Evolutionary conservation across 1,140 invertebrate species (phyloP).

Genomic region (Spodoptera frugiperda): DNA sequence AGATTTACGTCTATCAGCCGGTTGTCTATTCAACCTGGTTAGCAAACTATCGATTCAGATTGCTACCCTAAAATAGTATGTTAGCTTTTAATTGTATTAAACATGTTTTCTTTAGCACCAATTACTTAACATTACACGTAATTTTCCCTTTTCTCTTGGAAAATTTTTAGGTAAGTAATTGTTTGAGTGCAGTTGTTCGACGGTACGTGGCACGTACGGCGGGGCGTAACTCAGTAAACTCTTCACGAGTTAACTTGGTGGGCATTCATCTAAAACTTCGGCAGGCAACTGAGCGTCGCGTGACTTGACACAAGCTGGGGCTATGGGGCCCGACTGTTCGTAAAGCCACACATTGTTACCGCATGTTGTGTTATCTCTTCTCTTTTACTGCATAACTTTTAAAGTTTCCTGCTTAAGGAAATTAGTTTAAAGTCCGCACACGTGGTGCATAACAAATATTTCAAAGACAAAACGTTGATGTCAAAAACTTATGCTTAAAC

Average conservation of each 20-base stretch:
- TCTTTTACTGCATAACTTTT: constrained; percentile 3
- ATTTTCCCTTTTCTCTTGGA: not conserved
- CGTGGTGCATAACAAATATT: too few relatives aligned
- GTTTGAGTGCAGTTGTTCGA: constrained; percentile 62
- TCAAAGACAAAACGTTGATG: too few relatives aligned
- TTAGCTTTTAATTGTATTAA: too few relatives aligned
- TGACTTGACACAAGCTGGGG: constrained; percentile 51
- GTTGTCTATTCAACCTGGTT: not conserved
- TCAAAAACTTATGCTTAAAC: too few relatives aligned
- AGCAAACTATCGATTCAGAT: not conserved
- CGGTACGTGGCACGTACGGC: constrained; percentile 48
- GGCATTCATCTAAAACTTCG: constrained; percentile 77
- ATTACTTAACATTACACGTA: not conserved
- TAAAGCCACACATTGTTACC: constrained; percentile 20
- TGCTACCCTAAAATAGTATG: too few relatives aligned
- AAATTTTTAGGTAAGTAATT: constrained; percentile 23
- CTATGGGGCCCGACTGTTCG: constrained; percentile 22
- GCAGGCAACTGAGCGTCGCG: constrained; percentile 63
- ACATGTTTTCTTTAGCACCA: not conserved
- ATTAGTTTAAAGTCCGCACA: not conserved
- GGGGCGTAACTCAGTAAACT: constrained; percentile 58
- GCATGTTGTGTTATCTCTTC: constrained; percentile 25
- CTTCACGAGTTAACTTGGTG: constrained; percentile 67
- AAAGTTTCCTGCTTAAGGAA: not conserved
- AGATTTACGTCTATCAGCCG: not conserved